Evolutionary conservation across 2,113 vertebrate species (phyloP).

Genomic region (Ibidorhyncha struthersii): DNA sequence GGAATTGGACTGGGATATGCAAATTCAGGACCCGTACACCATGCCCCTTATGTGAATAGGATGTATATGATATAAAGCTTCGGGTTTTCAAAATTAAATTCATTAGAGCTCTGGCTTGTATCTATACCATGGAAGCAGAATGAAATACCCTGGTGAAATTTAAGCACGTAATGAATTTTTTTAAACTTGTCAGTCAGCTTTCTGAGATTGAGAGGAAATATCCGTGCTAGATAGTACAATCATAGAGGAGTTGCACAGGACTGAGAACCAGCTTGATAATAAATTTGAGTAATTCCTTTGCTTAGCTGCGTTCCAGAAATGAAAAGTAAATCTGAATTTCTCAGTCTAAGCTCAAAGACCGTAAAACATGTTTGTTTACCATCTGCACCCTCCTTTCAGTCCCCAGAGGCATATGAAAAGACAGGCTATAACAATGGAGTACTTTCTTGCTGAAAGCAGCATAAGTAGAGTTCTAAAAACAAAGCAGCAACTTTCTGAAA

Average conservation of each 20-base stretch:
- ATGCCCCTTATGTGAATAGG: background rate
- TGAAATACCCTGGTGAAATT: background rate
- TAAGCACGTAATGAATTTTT: background rate
- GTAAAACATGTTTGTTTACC: constrained; percentile 41
- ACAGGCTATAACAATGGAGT: background rate
- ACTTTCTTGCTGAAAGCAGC: constrained; percentile 12
- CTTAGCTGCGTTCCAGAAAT: constrained; percentile 6
- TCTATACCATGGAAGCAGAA: background rate
- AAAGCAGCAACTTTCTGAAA: background rate
- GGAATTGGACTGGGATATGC: background rate
- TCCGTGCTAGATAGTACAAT: background rate
- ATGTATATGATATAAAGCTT: background rate
- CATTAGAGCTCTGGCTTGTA: background rate
- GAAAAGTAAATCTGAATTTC: constrained; percentile 43
- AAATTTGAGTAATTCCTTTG: constrained; percentile 12
- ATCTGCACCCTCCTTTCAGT: constrained; percentile 26
- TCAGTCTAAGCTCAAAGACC: constrained; percentile 1
- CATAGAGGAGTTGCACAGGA: background rate
- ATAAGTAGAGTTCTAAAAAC: constrained; percentile 5
- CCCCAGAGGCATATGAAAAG: constrained; percentile 42
- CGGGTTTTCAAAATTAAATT: background rate
- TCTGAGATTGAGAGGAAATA: background rate
- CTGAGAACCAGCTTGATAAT: background rate
- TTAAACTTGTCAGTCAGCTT: background rate
- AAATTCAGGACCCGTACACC: background rate